Base-by-base conservation (phyloP, 2,888 invertebrate species). In the Matsumyia berberina region DNA sequence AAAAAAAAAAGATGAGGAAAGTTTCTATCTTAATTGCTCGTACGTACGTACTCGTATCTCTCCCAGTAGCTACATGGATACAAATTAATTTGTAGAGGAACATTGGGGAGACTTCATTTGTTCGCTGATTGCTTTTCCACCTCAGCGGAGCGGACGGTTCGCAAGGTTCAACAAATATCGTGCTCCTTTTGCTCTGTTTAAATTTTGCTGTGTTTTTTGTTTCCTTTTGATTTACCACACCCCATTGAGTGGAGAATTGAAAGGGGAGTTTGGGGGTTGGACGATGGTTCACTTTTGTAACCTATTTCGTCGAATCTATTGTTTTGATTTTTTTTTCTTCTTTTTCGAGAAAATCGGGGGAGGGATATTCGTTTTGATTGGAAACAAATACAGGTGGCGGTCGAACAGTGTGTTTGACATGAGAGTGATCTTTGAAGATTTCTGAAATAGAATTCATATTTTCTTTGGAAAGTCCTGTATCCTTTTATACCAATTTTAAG, bases 71-170 rank as follows among this genome's bases (percentile, higher is more conserved):
- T 24, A 24, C 24, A 44, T 46, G 1, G 42, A 66, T 31, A 66
- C 58, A 64, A 77, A 82, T 82, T 62, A 82, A 70, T 77, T 77
- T 66, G 77, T 51, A 44, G 4, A 24, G 55, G 64, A 70, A 70
- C 33, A 49, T 17, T n/a, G 35, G 12, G 44, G 35, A 37, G 51
- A 66, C 29, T 81, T 81, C 76, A 62, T 81, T 74, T 81, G 49
- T 70, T 76, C 62, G 49, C 57, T 81, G 81, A 81, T 81, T 70
- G 77, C 49, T 76, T 81, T 74, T 66, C 57, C 66, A 66, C 46
- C 24, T 66, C 46, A 73, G 5, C 53, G 33, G 15, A 44, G 53
- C 62, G 35, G 31, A 19, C 51, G 24, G 24, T 24, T 24, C 4
- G 24, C 39, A 7, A 19, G 17, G 33, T 55, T 57, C 44, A 53